Conservation (phyloP, 2,797 vertebrate genomes). For the Lutjanus argentimaculatus region DNA sequence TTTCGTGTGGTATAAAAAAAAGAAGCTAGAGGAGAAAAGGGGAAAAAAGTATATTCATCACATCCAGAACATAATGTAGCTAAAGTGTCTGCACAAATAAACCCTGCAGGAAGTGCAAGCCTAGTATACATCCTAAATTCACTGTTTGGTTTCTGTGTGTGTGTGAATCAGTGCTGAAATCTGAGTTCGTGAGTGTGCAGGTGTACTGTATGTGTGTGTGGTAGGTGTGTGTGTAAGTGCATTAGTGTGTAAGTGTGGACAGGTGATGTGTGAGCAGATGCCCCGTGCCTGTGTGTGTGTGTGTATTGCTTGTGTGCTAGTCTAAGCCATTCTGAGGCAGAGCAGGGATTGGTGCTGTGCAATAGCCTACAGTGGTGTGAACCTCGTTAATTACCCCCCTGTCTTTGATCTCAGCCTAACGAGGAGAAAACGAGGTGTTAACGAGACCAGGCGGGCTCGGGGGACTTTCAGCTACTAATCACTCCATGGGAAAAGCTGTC, state of each 20-base stretch:
- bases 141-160: conserved; percentile 1
- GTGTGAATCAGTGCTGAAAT: background rate
- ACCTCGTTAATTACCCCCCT: conserved; percentile 57
- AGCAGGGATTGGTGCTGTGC: conserved; percentile 9
- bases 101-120: background rate
- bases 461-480: conserved; percentile 56
- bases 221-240: background rate
- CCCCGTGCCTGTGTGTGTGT: background rate
- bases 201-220: too few species aligned
- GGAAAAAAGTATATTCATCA: background rate
- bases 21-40: too few species aligned
- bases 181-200: background rate
- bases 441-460: conserved; percentile 29
- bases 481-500: conserved; percentile 46
- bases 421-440: conserved; percentile 63
- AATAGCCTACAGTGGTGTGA: conserved; percentile 48
- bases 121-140: background rate
- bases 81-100: background rate
- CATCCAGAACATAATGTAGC: background rate
- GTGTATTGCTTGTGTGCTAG: background rate
- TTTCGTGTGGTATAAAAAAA: background rate
- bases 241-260: background rate
- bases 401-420: conserved; percentile 68
- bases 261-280: too few species aligned
- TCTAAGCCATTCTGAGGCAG: background rate